Conservation (phyloP, 2,888 invertebrate species). For the Antitype chi region DNA sequence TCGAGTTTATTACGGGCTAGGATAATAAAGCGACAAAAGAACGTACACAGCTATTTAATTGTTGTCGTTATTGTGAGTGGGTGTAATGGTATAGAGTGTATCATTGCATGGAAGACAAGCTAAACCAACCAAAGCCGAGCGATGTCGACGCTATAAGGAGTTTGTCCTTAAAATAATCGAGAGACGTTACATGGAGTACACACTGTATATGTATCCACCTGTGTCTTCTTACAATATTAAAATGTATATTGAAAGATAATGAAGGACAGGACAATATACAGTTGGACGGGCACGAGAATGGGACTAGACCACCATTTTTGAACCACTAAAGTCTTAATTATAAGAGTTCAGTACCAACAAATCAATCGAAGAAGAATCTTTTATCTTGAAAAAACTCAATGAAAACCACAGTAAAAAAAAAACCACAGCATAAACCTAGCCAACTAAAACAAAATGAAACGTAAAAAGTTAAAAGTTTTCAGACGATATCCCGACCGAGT, state of each 20-base stretch:
- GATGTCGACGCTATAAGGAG: too few relatives aligned
- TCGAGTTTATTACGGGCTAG: too few relatives aligned
- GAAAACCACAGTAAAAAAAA: neutral
- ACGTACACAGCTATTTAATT: too few relatives aligned
- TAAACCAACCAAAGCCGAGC: too few relatives aligned
- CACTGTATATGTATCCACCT: neutral
- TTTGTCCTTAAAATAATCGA: too few relatives aligned
- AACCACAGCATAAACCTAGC: slow-evolving; percentile 7
- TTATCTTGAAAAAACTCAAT: neutral
- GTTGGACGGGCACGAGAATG: neutral
- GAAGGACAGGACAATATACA: too few relatives aligned
- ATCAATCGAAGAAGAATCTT: neutral
- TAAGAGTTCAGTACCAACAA: neutral
- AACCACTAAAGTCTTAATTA: neutral
- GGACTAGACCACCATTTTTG: neutral
- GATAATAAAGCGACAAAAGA: too few relatives aligned
- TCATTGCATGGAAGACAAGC: too few relatives aligned
- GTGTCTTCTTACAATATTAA: neutral
- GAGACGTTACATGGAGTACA: too few relatives aligned
- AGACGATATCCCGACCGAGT: slow-evolving; percentile 68
- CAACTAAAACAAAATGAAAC: slow-evolving; percentile 37
- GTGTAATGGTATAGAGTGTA: too few relatives aligned
- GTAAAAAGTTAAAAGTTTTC: slow-evolving; percentile 64
- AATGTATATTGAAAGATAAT: too few relatives aligned
- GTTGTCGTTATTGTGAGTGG: too few relatives aligned